phyloP scores from a whole-genome alignment of 2,888 invertebrate genomes.

The Galeruca laticollis region DNA sequence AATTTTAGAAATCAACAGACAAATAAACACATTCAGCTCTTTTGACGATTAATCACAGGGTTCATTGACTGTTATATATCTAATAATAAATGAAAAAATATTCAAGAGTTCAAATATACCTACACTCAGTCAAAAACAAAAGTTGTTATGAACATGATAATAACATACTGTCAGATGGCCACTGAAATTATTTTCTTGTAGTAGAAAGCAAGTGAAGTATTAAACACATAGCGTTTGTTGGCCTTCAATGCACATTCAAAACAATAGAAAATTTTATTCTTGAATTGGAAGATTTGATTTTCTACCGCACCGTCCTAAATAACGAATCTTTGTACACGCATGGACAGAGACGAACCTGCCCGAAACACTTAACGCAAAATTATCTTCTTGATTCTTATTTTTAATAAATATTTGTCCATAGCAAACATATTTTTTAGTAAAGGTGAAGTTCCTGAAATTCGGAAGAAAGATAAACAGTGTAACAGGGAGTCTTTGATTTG shows the following conservation, averaged over 20 bases:
- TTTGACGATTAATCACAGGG: too few species aligned
- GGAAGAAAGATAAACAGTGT: too few species aligned
- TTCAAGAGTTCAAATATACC: slow-evolving; percentile 1
- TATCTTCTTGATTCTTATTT: not conserved
- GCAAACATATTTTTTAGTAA: too few species aligned
- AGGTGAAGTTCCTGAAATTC: too few species aligned
- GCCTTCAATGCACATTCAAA: slow-evolving; percentile 29
- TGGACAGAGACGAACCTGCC: not conserved
- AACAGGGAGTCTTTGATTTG: too few species aligned
- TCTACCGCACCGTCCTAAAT: slow-evolving; percentile 37
- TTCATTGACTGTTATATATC: not conserved
- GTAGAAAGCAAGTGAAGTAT: slow-evolving; percentile 30
- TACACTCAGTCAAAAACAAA: slow-evolving; percentile 15
- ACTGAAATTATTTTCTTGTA: slow-evolving; percentile 13
- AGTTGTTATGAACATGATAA: slow-evolving; percentile 10
- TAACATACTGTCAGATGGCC: slow-evolving; percentile 12
- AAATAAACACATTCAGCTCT: not conserved
- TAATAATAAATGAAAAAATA: not conserved
- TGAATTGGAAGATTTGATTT: slow-evolving; percentile 30
- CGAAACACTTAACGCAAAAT: not conserved
- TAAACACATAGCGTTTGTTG: slow-evolving; percentile 3
- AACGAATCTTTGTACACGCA: slow-evolving; percentile 13
- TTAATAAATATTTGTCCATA: too few species aligned
- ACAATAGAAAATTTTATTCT: slow-evolving; percentile 38
- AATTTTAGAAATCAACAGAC: not conserved